Evolutionary conservation across 2,888 invertebrate species (phyloP).

Genomic region (Dasysyrphus tricinctus): DNA sequence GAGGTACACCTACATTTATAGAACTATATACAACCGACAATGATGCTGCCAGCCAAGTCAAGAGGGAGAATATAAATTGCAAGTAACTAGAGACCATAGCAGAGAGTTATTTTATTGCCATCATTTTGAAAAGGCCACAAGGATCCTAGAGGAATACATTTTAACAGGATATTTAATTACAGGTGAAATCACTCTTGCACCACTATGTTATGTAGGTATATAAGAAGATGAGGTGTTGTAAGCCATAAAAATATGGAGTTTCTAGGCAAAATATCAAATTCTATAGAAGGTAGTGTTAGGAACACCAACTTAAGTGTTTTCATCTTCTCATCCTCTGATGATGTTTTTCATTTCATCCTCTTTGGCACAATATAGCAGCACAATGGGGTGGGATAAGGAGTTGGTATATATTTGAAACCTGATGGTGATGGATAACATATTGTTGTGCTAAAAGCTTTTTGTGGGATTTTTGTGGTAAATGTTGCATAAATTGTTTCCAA

Average conservation of each 20-base stretch:
- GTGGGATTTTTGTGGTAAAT: conserved; percentile 67
- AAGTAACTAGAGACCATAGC: conserved; percentile 48
- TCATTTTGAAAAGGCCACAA: conserved; percentile 67
- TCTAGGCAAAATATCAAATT: conserved; percentile 66
- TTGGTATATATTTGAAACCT: conserved; percentile 43
- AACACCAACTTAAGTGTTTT: conserved; percentile 27
- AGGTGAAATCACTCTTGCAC: conserved; percentile 68
- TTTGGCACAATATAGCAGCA: background rate
- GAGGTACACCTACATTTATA: background rate
- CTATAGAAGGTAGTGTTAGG: background rate
- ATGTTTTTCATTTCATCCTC: conserved; percentile 10
- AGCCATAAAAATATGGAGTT: conserved; percentile 66
- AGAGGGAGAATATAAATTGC: conserved; percentile 6
- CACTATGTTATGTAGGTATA: background rate
- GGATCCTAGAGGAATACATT: conserved; percentile 64
- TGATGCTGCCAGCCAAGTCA: background rate
- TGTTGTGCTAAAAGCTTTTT: conserved; percentile 66
- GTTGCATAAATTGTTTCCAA: conserved; percentile 42
- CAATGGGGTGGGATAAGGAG: background rate
- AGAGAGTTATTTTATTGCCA: conserved; percentile 69
- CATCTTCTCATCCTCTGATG: background rate
- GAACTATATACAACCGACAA: background rate
- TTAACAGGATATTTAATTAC: conserved; percentile 75
- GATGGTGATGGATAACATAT: conserved; percentile 64
- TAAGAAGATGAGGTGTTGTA: conserved; percentile 62